Conservation (phyloP, 2,113 vertebrate genomes). For the Gadus chalcogrammus region DNA sequence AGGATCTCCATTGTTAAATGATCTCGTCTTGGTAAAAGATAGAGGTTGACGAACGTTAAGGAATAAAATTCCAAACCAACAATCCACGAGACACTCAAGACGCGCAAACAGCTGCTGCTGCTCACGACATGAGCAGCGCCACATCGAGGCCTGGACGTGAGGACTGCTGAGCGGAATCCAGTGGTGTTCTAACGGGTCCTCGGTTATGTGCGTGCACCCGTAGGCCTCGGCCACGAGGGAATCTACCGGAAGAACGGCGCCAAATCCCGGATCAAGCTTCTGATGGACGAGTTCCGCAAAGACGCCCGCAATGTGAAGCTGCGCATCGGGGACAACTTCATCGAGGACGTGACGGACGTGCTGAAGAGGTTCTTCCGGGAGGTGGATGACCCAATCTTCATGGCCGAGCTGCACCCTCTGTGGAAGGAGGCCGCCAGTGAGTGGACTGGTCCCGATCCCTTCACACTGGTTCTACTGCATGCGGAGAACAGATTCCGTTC, state of each 20-base stretch:
- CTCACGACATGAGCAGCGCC: too few relatives aligned
- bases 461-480: too few relatives aligned
- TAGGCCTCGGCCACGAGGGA: conserved; percentile 90
- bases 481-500: not conserved
- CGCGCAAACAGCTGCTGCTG: too few relatives aligned
- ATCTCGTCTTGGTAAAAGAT: too few relatives aligned
- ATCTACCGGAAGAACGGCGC: conserved; percentile 96
- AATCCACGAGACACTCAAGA: too few relatives aligned
- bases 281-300: conserved; percentile 93
- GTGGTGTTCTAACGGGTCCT: too few relatives aligned
- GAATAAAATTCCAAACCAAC: too few relatives aligned
- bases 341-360: conserved; percentile 95
- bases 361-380: conserved; percentile 97
- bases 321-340: conserved; percentile 91
- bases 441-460: conserved; percentile 21
- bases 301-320: conserved; percentile 94
- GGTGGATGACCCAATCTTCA: conserved; percentile 90
- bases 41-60: too few relatives aligned
- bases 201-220: not conserved
- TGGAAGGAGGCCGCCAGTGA: conserved; percentile 93
- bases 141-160: too few relatives aligned
- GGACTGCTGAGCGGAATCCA: too few relatives aligned
- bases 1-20: too few relatives aligned
- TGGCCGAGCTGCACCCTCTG: conserved; percentile 83
- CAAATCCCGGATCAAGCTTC: conserved; percentile 87